Percentiles rank a stretch among this genome's conserved stretches.
phyloP scores from a whole-genome alignment of 2,888 invertebrate genomes.

The Adineta ricciae region DNA sequence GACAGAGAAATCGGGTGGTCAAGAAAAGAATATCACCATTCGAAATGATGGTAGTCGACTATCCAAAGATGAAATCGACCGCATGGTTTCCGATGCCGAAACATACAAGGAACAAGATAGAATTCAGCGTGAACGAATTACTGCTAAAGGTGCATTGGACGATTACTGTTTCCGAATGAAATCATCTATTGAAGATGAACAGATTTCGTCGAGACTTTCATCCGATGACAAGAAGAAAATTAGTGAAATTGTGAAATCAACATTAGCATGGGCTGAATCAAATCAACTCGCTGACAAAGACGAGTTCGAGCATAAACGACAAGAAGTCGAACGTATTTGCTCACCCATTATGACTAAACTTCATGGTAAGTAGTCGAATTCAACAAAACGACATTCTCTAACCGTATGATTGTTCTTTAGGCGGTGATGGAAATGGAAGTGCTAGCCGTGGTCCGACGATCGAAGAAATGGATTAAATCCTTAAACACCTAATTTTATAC shows the following conservation, averaged over 20 bases:
- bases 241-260: slow-evolving; percentile 73
- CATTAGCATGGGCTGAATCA: slow-evolving; percentile 61
- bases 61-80: slow-evolving; percentile 82
- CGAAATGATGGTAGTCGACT: slow-evolving; percentile 71
- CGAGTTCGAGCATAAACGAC: slow-evolving; percentile 85
- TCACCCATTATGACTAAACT: slow-evolving; percentile 87
- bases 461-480: not conserved
- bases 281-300: slow-evolving; percentile 74
- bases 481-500: not conserved
- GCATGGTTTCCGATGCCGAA: slow-evolving; percentile 61
- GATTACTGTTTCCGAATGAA: slow-evolving; percentile 68
- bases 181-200: slow-evolving; percentile 76
- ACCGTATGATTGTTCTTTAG: slow-evolving; percentile 55
- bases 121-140: slow-evolving; percentile 33
- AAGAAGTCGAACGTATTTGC: slow-evolving; percentile 80
- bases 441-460: not conserved
- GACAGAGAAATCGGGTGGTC: slow-evolving; percentile 64
- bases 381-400: slow-evolving; percentile 59
- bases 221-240: slow-evolving; percentile 71
- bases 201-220: slow-evolving; percentile 76
- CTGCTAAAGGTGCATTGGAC: slow-evolving; percentile 38
- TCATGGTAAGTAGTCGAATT: slow-evolving; percentile 57
- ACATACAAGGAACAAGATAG: slow-evolving; percentile 36
- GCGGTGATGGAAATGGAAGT: slow-evolving; percentile 14
- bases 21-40: slow-evolving; percentile 51